A percentile compares a stretch with the other conserved stretches of the same genome.
Evolutionary conservation across 2,888 invertebrate species (phyloP).

Genomic region (Diploptera punctata): DNA sequence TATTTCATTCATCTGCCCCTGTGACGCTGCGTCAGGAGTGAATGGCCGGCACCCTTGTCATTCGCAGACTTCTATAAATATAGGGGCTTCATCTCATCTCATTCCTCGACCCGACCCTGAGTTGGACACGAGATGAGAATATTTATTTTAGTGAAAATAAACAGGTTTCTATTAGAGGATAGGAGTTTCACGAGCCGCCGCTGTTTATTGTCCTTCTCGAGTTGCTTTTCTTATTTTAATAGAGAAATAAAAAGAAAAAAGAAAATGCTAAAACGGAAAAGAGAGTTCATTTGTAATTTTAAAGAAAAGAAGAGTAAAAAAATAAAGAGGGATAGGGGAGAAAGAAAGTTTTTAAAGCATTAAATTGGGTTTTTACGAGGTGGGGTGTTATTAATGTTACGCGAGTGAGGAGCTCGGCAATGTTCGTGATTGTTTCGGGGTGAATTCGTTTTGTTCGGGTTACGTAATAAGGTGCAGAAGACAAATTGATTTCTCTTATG

Average conservation of each 20-base stretch:
- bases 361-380: slow-evolving; percentile 29
- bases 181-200: too few species aligned
- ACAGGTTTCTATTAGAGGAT: too few species aligned
- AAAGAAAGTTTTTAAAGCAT: slow-evolving; percentile 28
- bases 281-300: slow-evolving; percentile 32
- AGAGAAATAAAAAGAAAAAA: slow-evolving; percentile 6
- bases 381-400: slow-evolving; percentile 21
- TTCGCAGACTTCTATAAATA: too few species aligned
- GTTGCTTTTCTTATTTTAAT: slow-evolving; percentile 26
- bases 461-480: background rate
- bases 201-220: too few species aligned
- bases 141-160: too few species aligned
- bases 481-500: background rate
- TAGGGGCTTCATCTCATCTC: too few species aligned
- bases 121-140: too few species aligned
- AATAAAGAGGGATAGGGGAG: background rate
- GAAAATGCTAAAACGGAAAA: slow-evolving; percentile 27
- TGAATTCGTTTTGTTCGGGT: background rate
- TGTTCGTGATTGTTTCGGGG: background rate
- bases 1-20: too few species aligned
- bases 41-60: too few species aligned
- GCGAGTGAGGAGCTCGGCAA: too few species aligned
- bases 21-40: too few species aligned
- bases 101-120: too few species aligned
- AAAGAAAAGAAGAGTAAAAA: slow-evolving; percentile 23